Evolutionary conservation across 1,140 invertebrate species (phyloP).

Genomic region (Mizuhopecten yessoensis): DNA sequence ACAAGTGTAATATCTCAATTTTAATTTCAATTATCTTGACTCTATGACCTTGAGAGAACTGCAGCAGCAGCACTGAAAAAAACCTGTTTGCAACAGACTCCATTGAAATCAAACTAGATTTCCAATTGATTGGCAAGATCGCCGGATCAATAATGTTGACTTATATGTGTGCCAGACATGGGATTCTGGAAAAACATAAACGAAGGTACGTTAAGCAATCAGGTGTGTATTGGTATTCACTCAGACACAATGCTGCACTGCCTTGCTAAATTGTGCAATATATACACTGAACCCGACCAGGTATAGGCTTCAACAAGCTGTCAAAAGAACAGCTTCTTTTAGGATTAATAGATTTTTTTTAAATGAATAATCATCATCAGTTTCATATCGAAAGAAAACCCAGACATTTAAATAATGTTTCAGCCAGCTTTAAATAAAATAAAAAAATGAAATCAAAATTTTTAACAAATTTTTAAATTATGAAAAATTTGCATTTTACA

Average conservation of each 20-base stretch:
- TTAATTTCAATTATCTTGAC: too few species aligned
- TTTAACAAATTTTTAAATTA: neutral
- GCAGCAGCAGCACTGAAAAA: too few species aligned
- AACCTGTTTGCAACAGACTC: too few species aligned
- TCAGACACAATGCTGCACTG: neutral
- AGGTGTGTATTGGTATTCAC: neutral
- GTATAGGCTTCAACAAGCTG: neutral
- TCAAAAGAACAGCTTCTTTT: neutral
- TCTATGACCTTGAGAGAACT: too few species aligned
- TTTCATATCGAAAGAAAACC: too few species aligned
- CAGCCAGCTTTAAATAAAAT: too few species aligned
- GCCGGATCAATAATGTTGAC: neutral
- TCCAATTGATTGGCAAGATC: neutral
- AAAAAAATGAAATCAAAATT: neutral
- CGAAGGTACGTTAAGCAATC: neutral
- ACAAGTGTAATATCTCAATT: too few species aligned
- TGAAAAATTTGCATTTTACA: neutral
- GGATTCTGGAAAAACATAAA: neutral
- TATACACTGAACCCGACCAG: neutral
- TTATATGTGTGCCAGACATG: neutral
- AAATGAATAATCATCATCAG: neutral
- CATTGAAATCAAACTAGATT: neutral
- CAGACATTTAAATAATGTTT: too few species aligned
- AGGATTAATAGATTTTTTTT: neutral
- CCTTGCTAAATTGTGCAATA: neutral